These are phyloP conservation scores for Mystacides longicornis DNA, from an alignment of 2,888 invertebrate genomes.

Conservation along the genomic window DNA sequence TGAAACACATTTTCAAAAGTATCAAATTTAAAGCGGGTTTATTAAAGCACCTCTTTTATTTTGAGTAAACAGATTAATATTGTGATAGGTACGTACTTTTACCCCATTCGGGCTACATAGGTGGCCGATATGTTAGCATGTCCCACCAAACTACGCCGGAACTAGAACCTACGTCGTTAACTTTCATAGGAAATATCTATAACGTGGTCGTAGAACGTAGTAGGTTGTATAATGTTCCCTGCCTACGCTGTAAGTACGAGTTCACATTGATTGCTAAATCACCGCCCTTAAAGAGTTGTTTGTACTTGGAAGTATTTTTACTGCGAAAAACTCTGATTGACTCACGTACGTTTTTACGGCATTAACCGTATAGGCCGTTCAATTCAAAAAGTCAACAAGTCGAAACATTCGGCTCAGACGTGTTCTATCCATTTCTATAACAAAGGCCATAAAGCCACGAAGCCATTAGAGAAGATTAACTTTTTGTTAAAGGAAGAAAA, in stretches of 20 bases:
- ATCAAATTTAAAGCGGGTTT: too few relatives aligned
- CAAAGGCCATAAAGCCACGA: background rate
- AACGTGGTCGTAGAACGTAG: too few relatives aligned
- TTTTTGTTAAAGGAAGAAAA: background rate
- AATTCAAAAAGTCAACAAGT: constrained; percentile 20
- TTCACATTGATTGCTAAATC: constrained; percentile 19
- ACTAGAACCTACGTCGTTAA: background rate
- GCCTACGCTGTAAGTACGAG: too few relatives aligned
- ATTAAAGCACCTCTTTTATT: too few relatives aligned
- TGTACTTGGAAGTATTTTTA: constrained; percentile 10
- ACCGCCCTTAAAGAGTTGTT: constrained; percentile 12
- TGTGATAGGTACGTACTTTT: too few relatives aligned
- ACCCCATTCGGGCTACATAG: too few relatives aligned
- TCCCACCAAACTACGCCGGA: too few relatives aligned
- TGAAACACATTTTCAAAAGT: too few relatives aligned
- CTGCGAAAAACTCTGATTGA: constrained; percentile 18
- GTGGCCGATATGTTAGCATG: too few relatives aligned
- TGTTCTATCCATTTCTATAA: constrained; percentile 5
- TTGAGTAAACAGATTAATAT: too few relatives aligned
- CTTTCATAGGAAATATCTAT: background rate
- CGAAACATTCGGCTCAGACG: constrained; percentile 1
- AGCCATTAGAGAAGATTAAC: background rate
- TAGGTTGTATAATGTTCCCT: too few relatives aligned
- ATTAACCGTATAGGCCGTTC: constrained; percentile 6
- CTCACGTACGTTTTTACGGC: constrained; percentile 21